Evolutionary conservation across 2,888 invertebrate genomes (phyloP).

Genomic region (Eumacrocentrus americanus): DNA sequence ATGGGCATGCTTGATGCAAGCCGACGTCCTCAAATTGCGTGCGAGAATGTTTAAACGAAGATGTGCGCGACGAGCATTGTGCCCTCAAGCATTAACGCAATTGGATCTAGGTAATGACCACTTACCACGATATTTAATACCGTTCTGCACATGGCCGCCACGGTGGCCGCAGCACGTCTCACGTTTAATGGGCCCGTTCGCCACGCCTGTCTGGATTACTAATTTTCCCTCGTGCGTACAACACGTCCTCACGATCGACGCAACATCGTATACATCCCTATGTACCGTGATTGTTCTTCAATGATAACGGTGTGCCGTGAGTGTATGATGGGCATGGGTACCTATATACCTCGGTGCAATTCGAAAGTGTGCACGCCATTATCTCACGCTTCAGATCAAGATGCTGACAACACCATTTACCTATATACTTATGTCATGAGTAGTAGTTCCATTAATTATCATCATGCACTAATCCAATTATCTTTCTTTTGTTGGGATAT

Average conservation of each 20-base stretch:
- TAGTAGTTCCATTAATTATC: too few species aligned
- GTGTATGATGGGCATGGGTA: too few species aligned
- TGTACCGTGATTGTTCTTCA: conserved; percentile 9
- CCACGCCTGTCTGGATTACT: conserved; percentile 35
- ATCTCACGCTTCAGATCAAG: too few species aligned
- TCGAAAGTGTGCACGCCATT: too few species aligned
- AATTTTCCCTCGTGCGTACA: conserved; percentile 32
- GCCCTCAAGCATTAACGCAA: conserved; percentile 41
- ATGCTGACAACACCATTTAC: too few species aligned
- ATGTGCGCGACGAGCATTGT: conserved; percentile 32
- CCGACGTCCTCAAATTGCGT: conserved; percentile 36
- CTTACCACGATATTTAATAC: conserved; percentile 38
- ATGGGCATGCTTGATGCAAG: too few species aligned
- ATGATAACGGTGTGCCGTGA: too few species aligned
- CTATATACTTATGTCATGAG: too few species aligned
- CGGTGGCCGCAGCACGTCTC: conserved; percentile 28
- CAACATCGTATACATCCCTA: neutral
- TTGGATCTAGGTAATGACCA: conserved; percentile 44
- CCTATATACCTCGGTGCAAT: too few species aligned
- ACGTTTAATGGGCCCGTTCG: conserved; percentile 34
- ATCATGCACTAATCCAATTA: too few species aligned
- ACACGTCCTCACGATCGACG: conserved; percentile 9
- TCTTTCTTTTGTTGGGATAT: too few species aligned
- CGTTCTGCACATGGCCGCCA: conserved; percentile 27
- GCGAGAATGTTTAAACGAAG: conserved; percentile 36